These are phyloP conservation scores for Boulengeromyrus knoepffleri DNA, from an alignment of 2,113 vertebrate genomes.

Conservation along the genomic window DNA sequence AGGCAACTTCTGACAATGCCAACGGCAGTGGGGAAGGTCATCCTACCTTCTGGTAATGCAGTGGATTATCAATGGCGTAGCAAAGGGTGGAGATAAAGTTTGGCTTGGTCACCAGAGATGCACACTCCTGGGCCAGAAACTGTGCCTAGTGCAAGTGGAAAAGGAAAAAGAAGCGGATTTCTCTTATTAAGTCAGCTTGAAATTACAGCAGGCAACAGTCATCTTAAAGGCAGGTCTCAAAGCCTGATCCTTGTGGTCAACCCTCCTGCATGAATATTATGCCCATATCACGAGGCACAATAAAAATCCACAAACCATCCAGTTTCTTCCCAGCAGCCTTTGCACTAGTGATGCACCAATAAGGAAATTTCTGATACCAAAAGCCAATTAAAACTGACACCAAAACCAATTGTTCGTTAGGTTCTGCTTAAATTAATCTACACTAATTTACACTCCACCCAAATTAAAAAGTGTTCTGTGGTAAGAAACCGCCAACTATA, in stretches of 20 bases:
- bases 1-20: background rate
- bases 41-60: conserved; percentile 98
- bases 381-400: background rate
- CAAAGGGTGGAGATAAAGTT: conserved; percentile 98
- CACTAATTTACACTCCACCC: background rate
- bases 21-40: background rate
- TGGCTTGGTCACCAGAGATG: conserved; percentile 94
- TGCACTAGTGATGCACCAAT: background rate
- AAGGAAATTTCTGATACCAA: background rate
- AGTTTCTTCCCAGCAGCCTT: background rate
- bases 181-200: background rate
- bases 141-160: conserved; percentile 74
- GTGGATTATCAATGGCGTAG: conserved; percentile 97
- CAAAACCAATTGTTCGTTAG: background rate
- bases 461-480: background rate
- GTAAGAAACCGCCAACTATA: background rate
- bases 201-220: background rate
- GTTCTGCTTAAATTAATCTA: background rate
- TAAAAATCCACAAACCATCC: background rate
- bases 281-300: background rate
- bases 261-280: background rate
- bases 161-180: conserved; percentile 4
- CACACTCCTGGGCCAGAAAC: conserved; percentile 99
- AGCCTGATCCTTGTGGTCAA: background rate
- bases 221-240: background rate